Conservation (phyloP, 2,797 vertebrate genomes). For the Melanotaenia trifasciata region DNA sequence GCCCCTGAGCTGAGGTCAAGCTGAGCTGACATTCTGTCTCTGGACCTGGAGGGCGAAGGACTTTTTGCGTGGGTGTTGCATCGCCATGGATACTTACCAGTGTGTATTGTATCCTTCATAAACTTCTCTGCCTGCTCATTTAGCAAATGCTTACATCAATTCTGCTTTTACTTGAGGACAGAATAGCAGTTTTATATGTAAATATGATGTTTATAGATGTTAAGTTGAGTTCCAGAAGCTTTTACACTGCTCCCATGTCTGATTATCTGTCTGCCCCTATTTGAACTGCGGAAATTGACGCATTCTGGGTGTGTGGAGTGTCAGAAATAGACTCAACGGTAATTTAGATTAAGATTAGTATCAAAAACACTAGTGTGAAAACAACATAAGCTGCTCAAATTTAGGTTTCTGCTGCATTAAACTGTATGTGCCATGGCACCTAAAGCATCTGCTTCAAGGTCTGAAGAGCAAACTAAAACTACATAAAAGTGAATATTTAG, state of each 20-base stretch:
- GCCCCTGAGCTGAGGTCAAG: conserved; percentile 55
- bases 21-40: conserved; percentile 57
- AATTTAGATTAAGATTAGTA: too few species aligned
- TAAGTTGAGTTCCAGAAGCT: too few species aligned
- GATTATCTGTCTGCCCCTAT: too few species aligned
- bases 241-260: too few species aligned
- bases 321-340: too few species aligned
- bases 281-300: too few species aligned
- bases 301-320: too few species aligned
- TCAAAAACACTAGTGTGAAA: too few species aligned
- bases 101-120: conserved; percentile 19
- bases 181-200: too few species aligned
- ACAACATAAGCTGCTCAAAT: too few species aligned
- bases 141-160: conserved; percentile 9
- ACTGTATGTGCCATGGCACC: background rate
- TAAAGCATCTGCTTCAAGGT: background rate
- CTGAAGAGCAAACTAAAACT: background rate
- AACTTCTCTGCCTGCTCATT: conserved; percentile 20
- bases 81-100: conserved; percentile 45
- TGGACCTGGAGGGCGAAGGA: conserved; percentile 32
- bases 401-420: background rate
- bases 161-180: background rate
- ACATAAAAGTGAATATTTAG: background rate
- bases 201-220: too few species aligned
- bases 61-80: conserved; percentile 39